Percentiles rank a stretch among this genome's conserved stretches.
These are phyloP conservation scores for Amblyjoppa proteus DNA, from an alignment of 2,888 invertebrate genomes.

Conservation along the genomic window DNA sequence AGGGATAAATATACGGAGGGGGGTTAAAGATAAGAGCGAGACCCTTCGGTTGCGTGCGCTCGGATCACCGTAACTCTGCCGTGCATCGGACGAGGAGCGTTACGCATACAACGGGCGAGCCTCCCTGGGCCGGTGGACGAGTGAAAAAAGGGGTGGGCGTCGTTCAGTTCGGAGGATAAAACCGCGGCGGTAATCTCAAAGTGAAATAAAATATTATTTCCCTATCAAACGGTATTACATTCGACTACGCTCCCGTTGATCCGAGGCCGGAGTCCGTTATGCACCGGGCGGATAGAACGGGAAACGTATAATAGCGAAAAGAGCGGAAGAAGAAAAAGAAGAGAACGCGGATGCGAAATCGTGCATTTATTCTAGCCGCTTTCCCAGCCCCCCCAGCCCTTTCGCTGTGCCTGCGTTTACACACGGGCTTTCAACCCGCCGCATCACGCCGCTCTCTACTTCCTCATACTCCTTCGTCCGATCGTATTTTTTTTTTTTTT, in stretches of 20 bases:
- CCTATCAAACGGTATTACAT: slow-evolving; percentile 81
- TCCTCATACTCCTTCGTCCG: slow-evolving; percentile 48
- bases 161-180: slow-evolving; percentile 75
- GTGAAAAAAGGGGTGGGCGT: slow-evolving; percentile 58
- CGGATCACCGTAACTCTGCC: slow-evolving; percentile 52
- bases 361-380: slow-evolving; percentile 73
- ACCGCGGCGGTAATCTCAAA: slow-evolving; percentile 76
- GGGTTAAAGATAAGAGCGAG: slow-evolving; percentile 34
- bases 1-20: slow-evolving; percentile 21
- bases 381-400: slow-evolving; percentile 67
- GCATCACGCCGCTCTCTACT: slow-evolving; percentile 5
- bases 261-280: slow-evolving; percentile 36
- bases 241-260: slow-evolving; percentile 72
- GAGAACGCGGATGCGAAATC: slow-evolving; percentile 45
- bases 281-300: slow-evolving; percentile 15
- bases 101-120: not conserved
- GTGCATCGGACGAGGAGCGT: slow-evolving; percentile 51
- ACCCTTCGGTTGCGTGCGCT: slow-evolving; percentile 51
- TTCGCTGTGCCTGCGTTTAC: slow-evolving; percentile 41
- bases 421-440: slow-evolving; percentile 32
- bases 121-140: slow-evolving; percentile 61
- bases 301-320: slow-evolving; percentile 41
- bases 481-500: slow-evolving; percentile 68
- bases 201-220: slow-evolving; percentile 83
- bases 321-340: slow-evolving; percentile 5